Conservation (phyloP, 64 coral and sea anemone genomes). For the Porites australiensis region DNA sequence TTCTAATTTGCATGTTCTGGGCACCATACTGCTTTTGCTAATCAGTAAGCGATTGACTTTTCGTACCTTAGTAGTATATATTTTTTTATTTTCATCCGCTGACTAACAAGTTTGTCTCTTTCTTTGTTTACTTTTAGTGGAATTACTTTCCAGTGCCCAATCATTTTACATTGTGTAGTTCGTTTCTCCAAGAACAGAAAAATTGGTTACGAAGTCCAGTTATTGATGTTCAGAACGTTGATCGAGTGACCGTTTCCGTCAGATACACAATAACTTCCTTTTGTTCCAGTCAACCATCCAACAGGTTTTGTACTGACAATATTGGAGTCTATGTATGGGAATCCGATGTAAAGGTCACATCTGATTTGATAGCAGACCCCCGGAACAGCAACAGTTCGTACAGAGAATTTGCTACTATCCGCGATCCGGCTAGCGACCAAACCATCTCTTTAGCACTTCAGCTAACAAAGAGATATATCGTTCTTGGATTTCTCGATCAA, state of each 20-base stretch:
- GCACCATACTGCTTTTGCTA: no score
- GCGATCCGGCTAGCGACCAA: background rate
- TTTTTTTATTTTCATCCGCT: no score
- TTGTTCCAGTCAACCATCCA: background rate
- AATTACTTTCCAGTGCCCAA: no score
- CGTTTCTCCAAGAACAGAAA: no score
- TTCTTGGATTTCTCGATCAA: background rate
- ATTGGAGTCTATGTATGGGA: background rate
- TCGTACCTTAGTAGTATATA: no score
- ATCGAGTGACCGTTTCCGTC: background rate
- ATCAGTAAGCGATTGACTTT: no score
- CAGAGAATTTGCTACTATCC: background rate
- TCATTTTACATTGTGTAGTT: no score
- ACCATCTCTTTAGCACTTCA: background rate
- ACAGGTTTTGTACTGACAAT: background rate
- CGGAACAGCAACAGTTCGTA: background rate
- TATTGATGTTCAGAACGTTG: no score
- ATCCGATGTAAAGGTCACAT: background rate
- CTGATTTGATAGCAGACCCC: background rate
- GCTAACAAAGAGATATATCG: background rate
- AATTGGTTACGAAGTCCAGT: no score
- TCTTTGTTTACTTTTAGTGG: no score
- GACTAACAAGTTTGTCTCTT: no score
- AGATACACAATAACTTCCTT: background rate
- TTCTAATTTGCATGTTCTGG: no score